Evolutionary conservation across 2,888 invertebrate species (phyloP).

Genomic region (Protonemura montana): DNA sequence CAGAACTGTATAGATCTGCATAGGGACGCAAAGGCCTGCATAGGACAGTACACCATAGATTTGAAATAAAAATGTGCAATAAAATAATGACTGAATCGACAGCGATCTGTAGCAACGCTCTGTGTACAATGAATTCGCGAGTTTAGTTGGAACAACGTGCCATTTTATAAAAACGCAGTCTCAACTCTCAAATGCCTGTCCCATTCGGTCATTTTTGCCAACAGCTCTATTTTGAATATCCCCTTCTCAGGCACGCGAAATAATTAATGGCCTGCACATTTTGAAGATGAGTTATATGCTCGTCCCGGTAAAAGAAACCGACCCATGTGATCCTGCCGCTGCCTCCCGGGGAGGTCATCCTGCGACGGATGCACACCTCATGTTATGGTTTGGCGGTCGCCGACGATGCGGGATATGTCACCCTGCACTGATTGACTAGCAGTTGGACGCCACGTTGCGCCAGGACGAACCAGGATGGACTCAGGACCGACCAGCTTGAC

Average conservation of each 20-base stretch:
- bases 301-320: neutral
- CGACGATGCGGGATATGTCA: neutral
- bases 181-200: too few species aligned
- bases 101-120: too few species aligned
- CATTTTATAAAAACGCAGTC: too few species aligned
- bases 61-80: too few species aligned
- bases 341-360: neutral
- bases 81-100: too few species aligned
- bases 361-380: neutral
- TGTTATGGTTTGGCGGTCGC: neutral
- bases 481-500: neutral
- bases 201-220: too few species aligned
- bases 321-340: neutral
- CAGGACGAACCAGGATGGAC: neutral
- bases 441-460: neutral
- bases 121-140: too few species aligned
- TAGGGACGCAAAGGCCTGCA: too few species aligned
- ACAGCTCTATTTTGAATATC: neutral
- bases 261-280: neutral
- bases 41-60: too few species aligned
- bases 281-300: neutral
- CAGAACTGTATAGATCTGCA: too few species aligned
- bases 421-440: neutral
- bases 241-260: neutral
- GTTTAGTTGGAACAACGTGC: too few species aligned